Base-by-base conservation (phyloP, 2,113 vertebrate species). In the Dissostichus mawsoni region DNA sequence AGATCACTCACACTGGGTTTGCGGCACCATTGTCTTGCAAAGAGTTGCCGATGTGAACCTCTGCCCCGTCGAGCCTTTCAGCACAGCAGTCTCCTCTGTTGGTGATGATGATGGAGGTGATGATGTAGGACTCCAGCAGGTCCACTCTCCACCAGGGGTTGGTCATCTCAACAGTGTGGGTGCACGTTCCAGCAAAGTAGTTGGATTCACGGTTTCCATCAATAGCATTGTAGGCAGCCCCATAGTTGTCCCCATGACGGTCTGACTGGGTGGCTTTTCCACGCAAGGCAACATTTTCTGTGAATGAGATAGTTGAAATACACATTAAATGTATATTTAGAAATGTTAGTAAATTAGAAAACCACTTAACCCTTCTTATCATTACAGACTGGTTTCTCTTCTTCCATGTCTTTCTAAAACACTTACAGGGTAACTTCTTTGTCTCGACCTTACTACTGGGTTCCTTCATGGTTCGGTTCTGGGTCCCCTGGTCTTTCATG, bases 111-210 rank as follows among this genome's bases (percentile, higher is more conserved):
- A 88, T 7, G 52, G 83, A 78, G 67, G 76, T 84, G 36, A 89
- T 12, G 4, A 83, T n/a, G 74, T 89, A 83, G 44, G 57, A 5
- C 7, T 85, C 17, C 58, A 85, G 81, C 56, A 90, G 69, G 65
- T 89, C 87, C 57, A 87, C 79, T 47, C 81, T 86, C 87, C 90
- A 87, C 85, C 87, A 86, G 52, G 83, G 87, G 52, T 79, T 23
- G 1, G 6, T 8, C 25, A 53, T 5, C 17, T 0, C 0, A 0
- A 0, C 1, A 0, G 81, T 74, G 20, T 71, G 58, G 16, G 16
- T 57, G 64, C 90, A 91, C 0, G 87, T 87, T 0, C 74, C 84
- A 0, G 3, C 8, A 0, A 0, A 0, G 0, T 11, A 72, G 0
- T 0, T 0, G 0, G 67, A 18, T 0, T 72, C 1, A 16, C 52